phyloP scores from a whole-genome alignment of 2,797 vertebrate species.

The Chrysocyon brachyurus region DNA sequence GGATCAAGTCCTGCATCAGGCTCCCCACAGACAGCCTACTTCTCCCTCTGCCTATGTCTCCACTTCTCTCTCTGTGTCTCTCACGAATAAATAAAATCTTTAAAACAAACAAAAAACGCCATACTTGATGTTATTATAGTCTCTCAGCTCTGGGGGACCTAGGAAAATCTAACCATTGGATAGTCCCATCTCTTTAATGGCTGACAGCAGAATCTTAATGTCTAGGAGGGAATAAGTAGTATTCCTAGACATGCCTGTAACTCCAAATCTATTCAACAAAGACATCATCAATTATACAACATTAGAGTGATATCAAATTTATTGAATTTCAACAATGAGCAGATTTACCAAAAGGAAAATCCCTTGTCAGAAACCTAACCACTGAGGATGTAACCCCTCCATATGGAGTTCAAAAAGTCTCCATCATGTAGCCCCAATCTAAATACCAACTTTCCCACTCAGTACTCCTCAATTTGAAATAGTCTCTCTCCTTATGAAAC shows the following conservation, averaged over 20 bases:
- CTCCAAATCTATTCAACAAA: not conserved
- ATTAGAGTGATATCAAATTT: not conserved
- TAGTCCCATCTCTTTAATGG: not conserved
- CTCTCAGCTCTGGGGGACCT: not conserved
- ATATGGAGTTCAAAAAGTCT: not conserved
- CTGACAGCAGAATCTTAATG: not conserved
- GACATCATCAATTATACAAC: not conserved
- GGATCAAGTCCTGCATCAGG: too few species aligned
- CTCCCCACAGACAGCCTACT: too few species aligned
- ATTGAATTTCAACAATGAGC: slow-evolving; percentile 4
- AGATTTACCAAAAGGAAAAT: slow-evolving; percentile 59
- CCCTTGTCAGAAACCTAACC: not conserved
- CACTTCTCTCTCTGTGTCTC: too few species aligned
- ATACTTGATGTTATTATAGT: slow-evolving; percentile 27
- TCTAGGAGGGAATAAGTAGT: not conserved
- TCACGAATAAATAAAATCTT: too few species aligned
- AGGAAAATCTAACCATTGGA: slow-evolving; percentile 9
- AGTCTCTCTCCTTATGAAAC: not conserved
- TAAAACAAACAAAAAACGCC: too few species aligned
- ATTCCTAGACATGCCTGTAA: not conserved
- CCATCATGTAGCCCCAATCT: not conserved
- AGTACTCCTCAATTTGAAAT: not conserved
- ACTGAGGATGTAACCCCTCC: not conserved
- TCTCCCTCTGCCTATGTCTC: too few species aligned
- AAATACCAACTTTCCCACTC: not conserved